Evolutionary conservation across 2,888 invertebrate species (phyloP).

Genomic region (Pyrocoelia pectoralis): DNA sequence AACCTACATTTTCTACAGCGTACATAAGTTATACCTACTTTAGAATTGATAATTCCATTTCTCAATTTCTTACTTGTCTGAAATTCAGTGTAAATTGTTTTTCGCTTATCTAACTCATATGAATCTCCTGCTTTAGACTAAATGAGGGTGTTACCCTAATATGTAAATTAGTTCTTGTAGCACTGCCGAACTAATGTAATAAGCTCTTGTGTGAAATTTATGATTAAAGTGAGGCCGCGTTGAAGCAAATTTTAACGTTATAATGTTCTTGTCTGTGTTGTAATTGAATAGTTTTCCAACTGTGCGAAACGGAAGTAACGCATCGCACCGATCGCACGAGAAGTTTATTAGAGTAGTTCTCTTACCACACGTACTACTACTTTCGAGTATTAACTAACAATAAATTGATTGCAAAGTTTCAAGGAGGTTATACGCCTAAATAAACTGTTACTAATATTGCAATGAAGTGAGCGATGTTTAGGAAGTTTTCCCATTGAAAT

Average conservation of each 20-base stretch:
- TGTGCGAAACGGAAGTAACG: background rate
- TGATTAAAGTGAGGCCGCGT: conserved; percentile 24
- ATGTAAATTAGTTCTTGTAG: conserved; percentile 30
- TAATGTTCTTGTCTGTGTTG: conserved; percentile 8
- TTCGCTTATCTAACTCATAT: conserved; percentile 22
- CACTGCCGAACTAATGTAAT: conserved; percentile 31
- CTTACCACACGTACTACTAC: too few relatives aligned
- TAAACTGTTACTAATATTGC: too few relatives aligned
- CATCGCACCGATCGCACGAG: background rate
- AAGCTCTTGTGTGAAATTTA: conserved; percentile 32
- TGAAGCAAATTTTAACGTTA: conserved; percentile 21
- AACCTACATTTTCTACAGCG: background rate
- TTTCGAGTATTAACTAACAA: too few relatives aligned
- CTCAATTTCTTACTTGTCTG: too few relatives aligned
- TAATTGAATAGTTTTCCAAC: conserved; percentile 17
- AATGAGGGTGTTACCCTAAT: conserved; percentile 19
- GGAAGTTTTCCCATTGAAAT: too few relatives aligned
- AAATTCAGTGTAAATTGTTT: conserved; percentile 22
- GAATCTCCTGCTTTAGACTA: conserved; percentile 24
- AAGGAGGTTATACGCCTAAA: too few relatives aligned
- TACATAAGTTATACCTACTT: conserved; percentile 15
- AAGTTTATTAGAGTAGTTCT: too few relatives aligned
- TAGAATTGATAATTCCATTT: too few relatives aligned
- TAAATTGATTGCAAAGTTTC: too few relatives aligned
- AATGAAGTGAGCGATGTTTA: too few relatives aligned